Base-by-base conservation (phyloP, 2,888 invertebrate genomes). In the Danaus chrysippus region DNA sequence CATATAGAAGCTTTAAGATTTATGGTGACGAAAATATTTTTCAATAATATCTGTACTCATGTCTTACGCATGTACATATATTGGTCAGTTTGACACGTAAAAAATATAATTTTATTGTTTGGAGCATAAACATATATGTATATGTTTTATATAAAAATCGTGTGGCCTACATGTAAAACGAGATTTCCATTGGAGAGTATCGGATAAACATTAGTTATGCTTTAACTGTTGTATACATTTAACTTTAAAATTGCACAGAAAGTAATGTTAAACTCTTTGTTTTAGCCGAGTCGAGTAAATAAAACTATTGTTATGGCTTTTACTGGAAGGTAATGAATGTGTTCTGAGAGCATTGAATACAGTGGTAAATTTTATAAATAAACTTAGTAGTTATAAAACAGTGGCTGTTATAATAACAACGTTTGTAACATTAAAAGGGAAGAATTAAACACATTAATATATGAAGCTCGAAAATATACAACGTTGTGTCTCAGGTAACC, bases 211-310 rank as follows among this genome's bases (percentile, higher is more conserved):
- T 56, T 44, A 65, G 53, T 63, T 63, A 62, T 59, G 67, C 63
- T 58, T 64, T 34, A 34, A 58, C 43, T 34, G 58, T 54, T 65
- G 67, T 73, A 71, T 75, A 71, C 79, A 83, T 84, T 82, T 81
- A 87, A 83, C 82, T 74, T 55, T 70, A 76, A 80, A 81, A 82
- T 79, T 83, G 81, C 82, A 84, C 84, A 76, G 83, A 86, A 86
- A 85, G 84, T 84, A 85, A 83, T 78, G 71, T 75, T 64, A 76
- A 68, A 84, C 82, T 84, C 86, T 84, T 85, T 85, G 84, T 83
- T 74, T 70, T 72, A 75, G 72, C 75, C 68, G 73, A 75, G 65
- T 68, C 74, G 75, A 67, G 81, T 80, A 87, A 86, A 86, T 84
- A 83, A 80, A 86, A 86, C 84, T 84, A 85, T 84, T 84, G 82